Evolutionary conservation across 2,888 invertebrate species (phyloP).

Genomic region (Tetropium fuscum): DNA sequence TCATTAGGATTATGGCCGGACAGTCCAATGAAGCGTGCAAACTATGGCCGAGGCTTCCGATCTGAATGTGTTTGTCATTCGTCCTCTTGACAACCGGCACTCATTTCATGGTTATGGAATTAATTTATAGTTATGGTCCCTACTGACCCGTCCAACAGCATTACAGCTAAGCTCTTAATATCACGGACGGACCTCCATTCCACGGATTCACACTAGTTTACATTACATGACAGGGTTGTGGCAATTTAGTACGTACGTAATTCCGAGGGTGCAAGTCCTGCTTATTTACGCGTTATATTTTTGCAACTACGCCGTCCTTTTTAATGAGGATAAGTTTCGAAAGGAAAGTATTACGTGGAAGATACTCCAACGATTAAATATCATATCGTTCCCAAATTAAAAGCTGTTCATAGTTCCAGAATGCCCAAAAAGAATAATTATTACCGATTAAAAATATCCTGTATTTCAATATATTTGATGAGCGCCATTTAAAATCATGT

Average conservation of each 20-base stretch:
- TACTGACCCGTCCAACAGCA: constrained; percentile 29
- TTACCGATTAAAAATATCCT: too few species aligned
- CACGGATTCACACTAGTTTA: constrained; percentile 17
- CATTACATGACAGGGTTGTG: constrained; percentile 9
- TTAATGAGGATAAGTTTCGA: too few species aligned
- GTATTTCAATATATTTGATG: too few species aligned
- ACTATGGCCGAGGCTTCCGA: constrained; percentile 58
- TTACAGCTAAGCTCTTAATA: constrained; percentile 24
- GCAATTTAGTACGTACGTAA: constrained; percentile 18
- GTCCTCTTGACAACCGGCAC: constrained; percentile 54
- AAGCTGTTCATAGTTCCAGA: too few species aligned
- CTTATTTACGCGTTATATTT: too few species aligned
- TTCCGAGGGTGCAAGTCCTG: too few species aligned
- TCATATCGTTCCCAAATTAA: too few species aligned
- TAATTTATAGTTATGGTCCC: constrained; percentile 46
- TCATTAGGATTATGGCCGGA: constrained; percentile 56
- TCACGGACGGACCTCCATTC: constrained; percentile 20
- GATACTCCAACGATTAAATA: too few species aligned
- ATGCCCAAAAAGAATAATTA: too few species aligned
- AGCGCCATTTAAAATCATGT: too few species aligned
- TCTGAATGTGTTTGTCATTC: constrained; percentile 59
- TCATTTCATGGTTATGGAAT: constrained; percentile 56
- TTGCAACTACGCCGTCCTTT: too few species aligned
- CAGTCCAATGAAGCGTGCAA: constrained; percentile 58
- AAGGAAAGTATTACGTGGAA: too few species aligned